Evolutionary conservation across 2,888 invertebrate species (phyloP).

Genomic region (Drosophila glabriapex): DNA sequence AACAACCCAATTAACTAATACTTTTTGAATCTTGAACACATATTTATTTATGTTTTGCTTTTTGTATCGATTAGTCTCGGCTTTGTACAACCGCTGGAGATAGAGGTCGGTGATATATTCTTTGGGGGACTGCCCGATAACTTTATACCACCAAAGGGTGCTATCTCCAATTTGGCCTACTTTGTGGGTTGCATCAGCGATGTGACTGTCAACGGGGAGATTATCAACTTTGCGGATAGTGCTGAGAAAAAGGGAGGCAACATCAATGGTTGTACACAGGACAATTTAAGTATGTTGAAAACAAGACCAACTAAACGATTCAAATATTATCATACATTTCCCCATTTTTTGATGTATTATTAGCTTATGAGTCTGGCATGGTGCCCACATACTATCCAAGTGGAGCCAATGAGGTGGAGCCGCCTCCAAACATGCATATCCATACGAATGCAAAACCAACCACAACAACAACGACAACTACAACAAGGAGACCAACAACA

Average conservation of each 20-base stretch:
- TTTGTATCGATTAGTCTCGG: slow-evolving; percentile 86
- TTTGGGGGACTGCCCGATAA: slow-evolving; percentile 93
- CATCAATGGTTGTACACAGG: slow-evolving; percentile 87
- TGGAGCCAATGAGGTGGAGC: slow-evolving; percentile 66
- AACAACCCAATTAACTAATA: not conserved
- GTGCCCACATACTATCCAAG: slow-evolving; percentile 81
- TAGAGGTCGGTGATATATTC: slow-evolving; percentile 90
- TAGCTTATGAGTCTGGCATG: slow-evolving; percentile 80
- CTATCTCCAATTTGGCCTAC: slow-evolving; percentile 87
- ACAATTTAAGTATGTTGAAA: slow-evolving; percentile 74
- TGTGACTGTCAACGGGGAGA: slow-evolving; percentile 93
- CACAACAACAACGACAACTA: slow-evolving; percentile 57
- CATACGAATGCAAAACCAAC: not conserved
- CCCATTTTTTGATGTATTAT: not conserved
- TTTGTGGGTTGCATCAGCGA: slow-evolving; percentile 97
- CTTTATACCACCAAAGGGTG: slow-evolving; percentile 86
- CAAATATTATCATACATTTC: not conserved
- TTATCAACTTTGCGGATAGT: slow-evolving; percentile 91
- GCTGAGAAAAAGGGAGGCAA: slow-evolving; percentile 87
- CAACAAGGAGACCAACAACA: slow-evolving; percentile 72
- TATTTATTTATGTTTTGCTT: slow-evolving; percentile 4
- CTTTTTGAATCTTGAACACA: not conserved
- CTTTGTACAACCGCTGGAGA: slow-evolving; percentile 87
- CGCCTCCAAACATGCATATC: slow-evolving; percentile 26
- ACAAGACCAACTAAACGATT: not conserved